These are phyloP conservation scores for Drosophila peninsularis DNA, from an alignment of 2,888 invertebrate genomes.

Conservation along the genomic window DNA sequence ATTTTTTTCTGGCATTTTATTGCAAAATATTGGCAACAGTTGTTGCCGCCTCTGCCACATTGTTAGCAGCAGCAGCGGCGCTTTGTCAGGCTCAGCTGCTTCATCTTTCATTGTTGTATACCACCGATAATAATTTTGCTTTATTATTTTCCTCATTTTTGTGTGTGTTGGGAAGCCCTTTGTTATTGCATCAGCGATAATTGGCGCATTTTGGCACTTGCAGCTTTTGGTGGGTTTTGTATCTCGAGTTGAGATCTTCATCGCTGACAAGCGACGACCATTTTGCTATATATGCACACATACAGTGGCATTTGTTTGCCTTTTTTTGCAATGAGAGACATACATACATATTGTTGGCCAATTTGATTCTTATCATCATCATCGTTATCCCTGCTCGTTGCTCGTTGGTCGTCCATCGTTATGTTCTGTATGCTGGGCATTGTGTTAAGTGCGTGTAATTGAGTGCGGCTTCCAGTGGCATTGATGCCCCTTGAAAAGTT, in stretches of 20 bases:
- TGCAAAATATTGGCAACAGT: constrained; percentile 75
- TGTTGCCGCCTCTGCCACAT: constrained; percentile 50
- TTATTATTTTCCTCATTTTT: constrained; percentile 59
- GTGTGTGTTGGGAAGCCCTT: constrained; percentile 14
- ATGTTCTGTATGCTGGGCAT: constrained; percentile 20
- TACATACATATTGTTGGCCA: constrained; percentile 43
- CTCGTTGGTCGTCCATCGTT: constrained; percentile 5
- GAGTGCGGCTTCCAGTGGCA: constrained; percentile 59
- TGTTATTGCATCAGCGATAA: constrained; percentile 69
- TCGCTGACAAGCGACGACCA: constrained; percentile 61
- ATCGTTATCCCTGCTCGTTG: background rate
- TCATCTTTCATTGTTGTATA: constrained; percentile 49
- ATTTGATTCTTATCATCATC: constrained; percentile 37
- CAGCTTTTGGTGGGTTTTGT: constrained; percentile 36
- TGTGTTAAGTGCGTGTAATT: constrained; percentile 71
- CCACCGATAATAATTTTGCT: constrained; percentile 72
- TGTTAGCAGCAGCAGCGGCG: constrained; percentile 1
- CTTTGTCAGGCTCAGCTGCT: constrained; percentile 33
- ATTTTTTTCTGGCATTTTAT: constrained; percentile 53
- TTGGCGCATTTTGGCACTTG: constrained; percentile 75
- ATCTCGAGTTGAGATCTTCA: constrained; percentile 55
- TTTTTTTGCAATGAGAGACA: constrained; percentile 1
- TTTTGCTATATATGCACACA: constrained; percentile 13
- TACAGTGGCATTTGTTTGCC: constrained; percentile 9
- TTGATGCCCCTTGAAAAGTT: constrained; percentile 60